A percentile compares a stretch with the other conserved stretches of the same genome.
Evolutionary conservation across 2,797 vertebrate species (phyloP).

Genomic region (Smutsia gigantea): DNA sequence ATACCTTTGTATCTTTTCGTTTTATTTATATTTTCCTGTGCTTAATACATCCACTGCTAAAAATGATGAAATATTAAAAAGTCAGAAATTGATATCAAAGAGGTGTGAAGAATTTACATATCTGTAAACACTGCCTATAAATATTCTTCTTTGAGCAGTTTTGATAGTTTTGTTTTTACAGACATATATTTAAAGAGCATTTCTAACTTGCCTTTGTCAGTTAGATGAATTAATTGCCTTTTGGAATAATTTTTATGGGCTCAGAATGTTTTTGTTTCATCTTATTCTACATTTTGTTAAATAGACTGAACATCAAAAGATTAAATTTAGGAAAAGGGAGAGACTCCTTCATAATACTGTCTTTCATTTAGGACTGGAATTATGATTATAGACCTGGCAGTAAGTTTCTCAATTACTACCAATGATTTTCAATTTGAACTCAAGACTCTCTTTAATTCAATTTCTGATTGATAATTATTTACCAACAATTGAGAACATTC

Average conservation of each 20-base stretch:
- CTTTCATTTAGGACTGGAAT: not conserved
- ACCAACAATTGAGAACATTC: not conserved
- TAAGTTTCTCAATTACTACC: not conserved
- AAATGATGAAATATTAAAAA: not conserved
- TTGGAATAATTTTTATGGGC: not conserved
- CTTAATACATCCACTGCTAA: not conserved
- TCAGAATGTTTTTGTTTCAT: not conserved
- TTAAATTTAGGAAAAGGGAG: not conserved
- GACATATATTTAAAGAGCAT: not conserved
- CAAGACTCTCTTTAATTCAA: not conserved
- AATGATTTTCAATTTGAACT: not conserved
- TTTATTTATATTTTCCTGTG: not conserved
- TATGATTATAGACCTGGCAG: not conserved
- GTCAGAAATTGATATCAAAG: not conserved
- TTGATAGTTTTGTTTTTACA: constrained; percentile 6
- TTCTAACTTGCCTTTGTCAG: not conserved
- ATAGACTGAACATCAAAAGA: not conserved
- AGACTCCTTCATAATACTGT: not conserved
- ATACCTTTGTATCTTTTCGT: not conserved
- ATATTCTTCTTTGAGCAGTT: not conserved
- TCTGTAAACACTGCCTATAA: not conserved
- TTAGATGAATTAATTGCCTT: constrained; percentile 3
- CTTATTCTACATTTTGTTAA: not conserved
- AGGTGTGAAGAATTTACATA: not conserved
- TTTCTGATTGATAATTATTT: constrained; percentile 11